These are phyloP conservation scores for Stichodactyla helianthus DNA, from an alignment of 64 coral and sea anemone species.

Conservation along the genomic window DNA sequence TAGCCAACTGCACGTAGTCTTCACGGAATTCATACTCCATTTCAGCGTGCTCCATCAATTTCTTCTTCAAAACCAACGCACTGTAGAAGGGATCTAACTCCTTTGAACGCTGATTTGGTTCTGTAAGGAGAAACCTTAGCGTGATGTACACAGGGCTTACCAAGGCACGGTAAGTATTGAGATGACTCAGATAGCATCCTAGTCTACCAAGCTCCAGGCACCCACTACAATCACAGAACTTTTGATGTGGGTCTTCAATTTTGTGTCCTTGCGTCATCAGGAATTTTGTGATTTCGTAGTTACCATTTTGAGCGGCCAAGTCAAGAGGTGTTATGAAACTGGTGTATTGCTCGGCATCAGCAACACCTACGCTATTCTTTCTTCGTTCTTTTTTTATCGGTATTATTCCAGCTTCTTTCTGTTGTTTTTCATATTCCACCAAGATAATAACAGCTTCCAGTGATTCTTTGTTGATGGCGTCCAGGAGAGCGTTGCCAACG, in stretches of 20 bases:
- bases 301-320: slow-evolving; percentile 65
- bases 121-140: slow-evolving; percentile 31
- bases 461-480: slow-evolving; percentile 70
- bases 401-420: neutral
- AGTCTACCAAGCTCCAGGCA: slow-evolving; percentile 1
- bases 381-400: neutral
- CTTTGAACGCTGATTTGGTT: neutral
- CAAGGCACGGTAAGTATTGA: slow-evolving; percentile 64
- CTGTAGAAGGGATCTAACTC: neutral
- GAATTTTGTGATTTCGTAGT: slow-evolving; percentile 64
- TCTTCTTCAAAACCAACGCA: neutral
- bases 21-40: slow-evolving; percentile 57
- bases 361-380: neutral
- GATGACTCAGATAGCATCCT: neutral
- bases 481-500: slow-evolving; percentile 51
- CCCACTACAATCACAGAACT: neutral
- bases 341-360: neutral
- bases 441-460: slow-evolving; percentile 45
- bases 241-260: slow-evolving; percentile 23
- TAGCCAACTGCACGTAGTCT: slow-evolving; percentile 40
- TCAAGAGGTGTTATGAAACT: slow-evolving; percentile 52
- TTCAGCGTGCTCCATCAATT: neutral
- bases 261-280: slow-evolving; percentile 54
- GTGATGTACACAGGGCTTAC: slow-evolving; percentile 71
- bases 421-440: slow-evolving; percentile 48